Evolutionary conservation across 1,140 invertebrate species (phyloP), one percentile per base, ranked within the genome.

Genomic region (Agrilus planipennis): DNA sequence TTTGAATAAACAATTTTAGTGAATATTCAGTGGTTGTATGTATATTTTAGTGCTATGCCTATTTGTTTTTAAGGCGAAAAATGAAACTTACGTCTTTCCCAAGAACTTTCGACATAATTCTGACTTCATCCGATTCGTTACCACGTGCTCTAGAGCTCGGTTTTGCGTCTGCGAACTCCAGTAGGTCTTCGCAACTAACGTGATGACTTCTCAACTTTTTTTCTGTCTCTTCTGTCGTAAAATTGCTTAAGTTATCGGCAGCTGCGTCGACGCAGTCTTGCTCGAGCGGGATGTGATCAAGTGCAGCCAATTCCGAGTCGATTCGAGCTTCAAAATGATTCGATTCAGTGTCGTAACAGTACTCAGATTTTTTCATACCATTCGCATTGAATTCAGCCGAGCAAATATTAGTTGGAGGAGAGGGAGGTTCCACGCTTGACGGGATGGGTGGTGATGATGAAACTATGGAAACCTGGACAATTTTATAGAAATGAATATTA

Each of bases 21-120:
- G n/a, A n/a, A n/a, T n/a, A n/a, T n/a, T n/a, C n/a, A n/a, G n/a
- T n/a, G n/a, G n/a, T n/a, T n/a, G n/a, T n/a, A n/a, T n/a, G n/a
- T n/a, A n/a, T n/a, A n/a, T n/a, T n/a, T n/a, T n/a, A n/a, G n/a
- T n/a, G n/a, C n/a, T n/a, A n/a, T n/a, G n/a, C n/a, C n/a, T n/a
- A n/a, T n/a, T n/a, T n/a, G n/a, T n/a, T n/a, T n/a, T n/a, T n/a
- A n/a, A n/a, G n/a, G n/a, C n/a, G n/a, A n/a, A n/a, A n/a, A n/a
- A n/a, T n/a, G n/a, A 28, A 27, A 61, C 67, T 69, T 60, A 87
- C 84, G 65, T 84, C 73, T 50, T 84, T 76, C 39, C 84, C 84
- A 28, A 93, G 71, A 11, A 93, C 84, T 67, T 91, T 92, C 37
- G 77, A 73, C 86, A 93, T 89, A 16, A 91, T 87, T 48, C 86